Percentiles rank a stretch among this genome's conserved stretches.
Evolutionary conservation across 37 sponge, comb jelly and placozoan species (phyloP).

Genomic region (Aplysina aerophoba): DNA sequence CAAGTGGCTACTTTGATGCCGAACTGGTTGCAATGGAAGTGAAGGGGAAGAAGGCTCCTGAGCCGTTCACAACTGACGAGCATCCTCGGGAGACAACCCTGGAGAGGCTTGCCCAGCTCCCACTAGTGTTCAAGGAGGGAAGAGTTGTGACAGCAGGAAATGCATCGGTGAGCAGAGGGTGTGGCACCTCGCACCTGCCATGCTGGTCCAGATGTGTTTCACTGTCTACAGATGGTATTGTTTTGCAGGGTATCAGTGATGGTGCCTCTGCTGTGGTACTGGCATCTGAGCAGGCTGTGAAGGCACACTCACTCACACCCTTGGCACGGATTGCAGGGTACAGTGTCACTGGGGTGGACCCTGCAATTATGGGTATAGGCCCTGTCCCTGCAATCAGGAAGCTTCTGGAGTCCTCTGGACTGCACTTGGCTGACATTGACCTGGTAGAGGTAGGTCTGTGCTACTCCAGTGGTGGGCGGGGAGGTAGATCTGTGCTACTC

Average conservation of each 20-base stretch:
- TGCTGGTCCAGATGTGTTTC: too few relatives aligned
- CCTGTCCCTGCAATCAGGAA: slow-evolving; percentile 88
- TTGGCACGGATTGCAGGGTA: slow-evolving; percentile 88
- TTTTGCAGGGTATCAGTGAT: slow-evolving; percentile 93
- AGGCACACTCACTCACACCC: slow-evolving; percentile 76
- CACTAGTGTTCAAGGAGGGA: slow-evolving; percentile 93
- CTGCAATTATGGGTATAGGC: slow-evolving; percentile 96
- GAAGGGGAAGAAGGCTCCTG: slow-evolving; percentile 91
- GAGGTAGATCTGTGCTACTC: neutral
- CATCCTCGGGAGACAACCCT: slow-evolving; percentile 88
- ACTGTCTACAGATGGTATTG: too few relatives aligned
- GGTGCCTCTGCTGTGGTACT: slow-evolving; percentile 89
- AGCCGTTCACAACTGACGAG: slow-evolving; percentile 79
- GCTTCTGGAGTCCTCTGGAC: slow-evolving; percentile 58
- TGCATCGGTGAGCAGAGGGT: slow-evolving; percentile 83
- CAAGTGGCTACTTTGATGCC: slow-evolving; percentile 72
- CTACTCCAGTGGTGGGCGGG: too few relatives aligned
- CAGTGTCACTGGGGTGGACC: slow-evolving; percentile 89
- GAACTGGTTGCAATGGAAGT: slow-evolving; percentile 82
- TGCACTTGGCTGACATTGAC: slow-evolving; percentile 77
- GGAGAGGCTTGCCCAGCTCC: slow-evolving; percentile 79
- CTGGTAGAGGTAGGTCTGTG: slow-evolving; percentile 78
- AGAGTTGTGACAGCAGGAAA: slow-evolving; percentile 96
- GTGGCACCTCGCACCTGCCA: neutral
- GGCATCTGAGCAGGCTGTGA: slow-evolving; percentile 88